Evolutionary conservation across 2,113 vertebrate genomes (phyloP).

Genomic region (Hypomesus transpacificus): DNA sequence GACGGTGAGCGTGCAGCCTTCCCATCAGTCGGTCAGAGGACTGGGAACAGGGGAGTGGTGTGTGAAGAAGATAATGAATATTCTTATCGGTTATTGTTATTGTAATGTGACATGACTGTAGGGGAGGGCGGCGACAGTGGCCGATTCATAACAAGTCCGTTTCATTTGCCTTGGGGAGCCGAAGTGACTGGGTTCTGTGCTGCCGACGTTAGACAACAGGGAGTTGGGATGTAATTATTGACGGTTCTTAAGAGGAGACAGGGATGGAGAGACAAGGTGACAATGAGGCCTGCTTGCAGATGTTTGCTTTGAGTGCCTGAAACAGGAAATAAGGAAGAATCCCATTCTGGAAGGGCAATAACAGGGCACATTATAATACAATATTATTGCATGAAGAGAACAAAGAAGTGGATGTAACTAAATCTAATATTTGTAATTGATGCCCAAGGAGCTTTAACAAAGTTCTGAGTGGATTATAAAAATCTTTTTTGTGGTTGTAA

Average conservation of each 20-base stretch:
- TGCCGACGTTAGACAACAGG: conserved; percentile 54
- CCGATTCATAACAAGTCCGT: conserved; percentile 48
- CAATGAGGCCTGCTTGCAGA: conserved; percentile 53
- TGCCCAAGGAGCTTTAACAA: too few species aligned
- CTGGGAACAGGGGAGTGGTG: conserved; percentile 63
- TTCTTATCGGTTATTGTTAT: conserved; percentile 75
- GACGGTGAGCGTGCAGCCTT: conserved; percentile 57
- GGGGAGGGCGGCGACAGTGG: conserved; percentile 44
- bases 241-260: conserved; percentile 53
- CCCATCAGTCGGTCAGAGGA: conserved; percentile 50
- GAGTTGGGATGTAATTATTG: conserved; percentile 65
- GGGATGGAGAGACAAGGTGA: conserved; percentile 56
- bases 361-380: neutral
- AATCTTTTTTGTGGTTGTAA: too few species aligned
- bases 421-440: too few species aligned
- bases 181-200: conserved; percentile 29
- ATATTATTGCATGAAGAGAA: too few species aligned
- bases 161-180: conserved; percentile 34
- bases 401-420: too few species aligned
- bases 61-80: conserved; percentile 69
- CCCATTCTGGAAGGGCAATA: neutral
- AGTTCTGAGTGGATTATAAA: too few species aligned
- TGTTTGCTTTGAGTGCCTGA: neutral
- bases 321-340: neutral
- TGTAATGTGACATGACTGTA: conserved; percentile 67